Evolutionary conservation across 2,797 vertebrate species (phyloP), one percentile per base, ranked within the genome.

Genomic region (Micropoecilia bifurca): DNA sequence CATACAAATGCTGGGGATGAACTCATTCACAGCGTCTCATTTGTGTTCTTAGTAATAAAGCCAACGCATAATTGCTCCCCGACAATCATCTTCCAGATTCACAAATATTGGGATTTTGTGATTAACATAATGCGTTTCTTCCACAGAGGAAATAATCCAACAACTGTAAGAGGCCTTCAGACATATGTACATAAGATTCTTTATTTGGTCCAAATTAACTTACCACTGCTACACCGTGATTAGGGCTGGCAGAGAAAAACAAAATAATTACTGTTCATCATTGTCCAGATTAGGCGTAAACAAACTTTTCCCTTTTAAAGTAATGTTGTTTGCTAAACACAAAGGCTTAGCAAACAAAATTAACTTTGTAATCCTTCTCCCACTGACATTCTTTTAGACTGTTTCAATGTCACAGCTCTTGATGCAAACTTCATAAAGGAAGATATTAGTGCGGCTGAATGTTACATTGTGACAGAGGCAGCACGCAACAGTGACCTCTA

Each of bases 1-100:
- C 96, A 97, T 97, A 98, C 97, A 98, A 98, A 98, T 98, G 96
- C 97, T 96, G 91, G 96, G 96, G 97, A 97, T 96, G 97, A 98
- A 97, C 96, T 97, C 97, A 97, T 97, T 98, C 96, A 97, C 96
- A 97, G 95, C 95, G 95, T 97, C 97, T 97, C 97, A 97, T 98
- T 98, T 98, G 97, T 97, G 96, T 97, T 97, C 96, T 96, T 96
- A 94, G 96, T 97, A 97, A 97, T 98, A 98, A 97, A 98, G 95
- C 96, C 96, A 95, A 92, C 96, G 97, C 96, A 95, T 97, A 97
- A 98, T 97, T 97, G 97, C 97, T 96, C 95, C 92, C 43, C 93
- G 94, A 96, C 96, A 97, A 97, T 97, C 96, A 97, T 98, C 97
- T 96, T 94, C 93, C 80, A 96, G 96, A 97, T 95, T 97, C 96